Evolutionary conservation across 2,113 vertebrate genomes (phyloP), one percentile per base, ranked within the genome.

Genomic region (Oxyruncus cristatus): DNA sequence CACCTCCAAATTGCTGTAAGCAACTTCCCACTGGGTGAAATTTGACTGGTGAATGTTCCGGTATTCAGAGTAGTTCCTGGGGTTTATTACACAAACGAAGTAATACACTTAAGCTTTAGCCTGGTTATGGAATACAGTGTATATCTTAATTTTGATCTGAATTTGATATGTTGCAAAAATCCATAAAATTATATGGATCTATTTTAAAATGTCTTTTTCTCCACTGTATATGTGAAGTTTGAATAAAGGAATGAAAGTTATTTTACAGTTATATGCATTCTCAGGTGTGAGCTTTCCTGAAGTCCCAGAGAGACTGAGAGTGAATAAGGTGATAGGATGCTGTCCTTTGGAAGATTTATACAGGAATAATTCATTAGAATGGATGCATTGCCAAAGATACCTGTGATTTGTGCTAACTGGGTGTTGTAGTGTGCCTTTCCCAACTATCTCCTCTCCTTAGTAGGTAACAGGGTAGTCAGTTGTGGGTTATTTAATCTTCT

Each of bases 201-300:
- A 96, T 97, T 98, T 97, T 96, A 91, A 97, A 96, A 88, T 89
- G 96, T 96, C 91, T 94, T 97, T 89, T 94, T 97, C 96, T 97
- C 87, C 95, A 95, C 92, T 98, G 89, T 97, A 93, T 89, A 92
- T 96, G 96, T 97, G 94, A 96, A 96, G 94, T 97, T 95, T 97
- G 90, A 97, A 97, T 97, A 97, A 96, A 94, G 92, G 87, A 95
- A 93, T 95, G 94, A 79, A 95, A 96, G 80, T 93, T 97, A 95
- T 98, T 97, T 98, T 97, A 94, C 87, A 95, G 90, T 92, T 96
- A 95, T 1, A 41, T 66, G 53, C 44, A 86, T 97, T 97, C 93
- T 92, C 91, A 95, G 92, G 93, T 94, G 84, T 84, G 95, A 94
- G 82, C 93, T 97, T 95, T 96, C 89, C 88, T 90, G 52, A 89